Base-by-base conservation (phyloP, 2,888 invertebrate genomes). In the Meta bourneti region DNA sequence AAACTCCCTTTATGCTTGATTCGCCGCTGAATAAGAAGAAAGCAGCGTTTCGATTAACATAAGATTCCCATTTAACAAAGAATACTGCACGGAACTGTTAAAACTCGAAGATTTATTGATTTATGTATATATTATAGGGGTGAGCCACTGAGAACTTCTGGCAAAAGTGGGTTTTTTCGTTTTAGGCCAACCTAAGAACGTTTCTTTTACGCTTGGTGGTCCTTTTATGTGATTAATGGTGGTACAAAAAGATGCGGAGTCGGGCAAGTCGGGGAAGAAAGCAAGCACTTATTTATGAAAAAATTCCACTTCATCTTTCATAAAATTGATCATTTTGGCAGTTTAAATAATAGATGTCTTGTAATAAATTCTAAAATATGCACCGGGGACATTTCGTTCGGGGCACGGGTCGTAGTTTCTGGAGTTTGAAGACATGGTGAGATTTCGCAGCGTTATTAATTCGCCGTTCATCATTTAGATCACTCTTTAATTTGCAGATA, bases 31-130 rank as follows among this genome's bases (percentile, higher is more conserved):
- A 61, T 51, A 77, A 71, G 77, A 84, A 52, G 72, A 90, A 81
- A 74, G 75, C 19, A 54, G 77, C 52, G n/a, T 69, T 72, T 77
- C 19, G 75, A 90, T 90, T 90, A 90, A 84, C 90, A 90, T 90
- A 90, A 84, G 84, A 90, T 84, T 84, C 79, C 84, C 84, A 90
- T 90, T 90, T 84, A 84, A 80, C 87, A 71, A 81, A 70, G 75
- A 70, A 48, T 7, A 49, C n/a, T 5, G 71, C 69, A 82, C 69
- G 82, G 75, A 90, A 89, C 78, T 79, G 34, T 61, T 79, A 79
- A 90, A 84, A 54, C 79, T 84, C 20, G 61, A 78, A 84, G 90
- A 84, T 90, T 90, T 79, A 90, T 90, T 90, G 90, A 79, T 79
- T 90, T 79, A 61, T 83, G 82, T 86, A 86, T 78, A 78, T 78